phyloP scores from a whole-genome alignment of 2,113 vertebrate species.

The Strigops habroptila region DNA sequence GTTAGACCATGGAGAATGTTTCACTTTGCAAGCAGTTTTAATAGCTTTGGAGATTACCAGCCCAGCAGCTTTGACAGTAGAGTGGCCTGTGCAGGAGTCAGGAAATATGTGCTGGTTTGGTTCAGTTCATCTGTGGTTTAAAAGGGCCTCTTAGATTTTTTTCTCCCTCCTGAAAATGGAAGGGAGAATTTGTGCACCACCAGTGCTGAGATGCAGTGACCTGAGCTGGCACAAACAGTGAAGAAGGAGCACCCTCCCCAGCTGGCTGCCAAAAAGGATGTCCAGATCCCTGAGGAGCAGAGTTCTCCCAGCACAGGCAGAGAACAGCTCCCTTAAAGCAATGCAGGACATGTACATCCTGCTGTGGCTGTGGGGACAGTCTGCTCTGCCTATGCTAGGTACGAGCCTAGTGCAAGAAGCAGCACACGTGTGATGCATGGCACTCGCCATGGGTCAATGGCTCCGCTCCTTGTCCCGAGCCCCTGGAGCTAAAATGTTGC shows the following conservation, averaged over 20 bases:
- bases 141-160: background rate
- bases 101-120: background rate
- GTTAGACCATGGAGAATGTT: background rate
- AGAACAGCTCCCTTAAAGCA: background rate
- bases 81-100: background rate
- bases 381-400: background rate
- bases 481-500: background rate
- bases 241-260: rapidly evolving
- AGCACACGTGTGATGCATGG: background rate
- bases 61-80: background rate
- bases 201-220: background rate
- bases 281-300: background rate
- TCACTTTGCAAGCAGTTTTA: background rate
- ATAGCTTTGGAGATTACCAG: background rate
- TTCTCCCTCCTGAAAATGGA: rapidly evolving
- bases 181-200: background rate
- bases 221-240: background rate
- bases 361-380: background rate
- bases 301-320: background rate
- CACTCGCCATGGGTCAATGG: rapidly evolving
- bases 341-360: rapidly evolving
- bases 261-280: rapidly evolving
- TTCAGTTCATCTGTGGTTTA: background rate
- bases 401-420: rapidly evolving
- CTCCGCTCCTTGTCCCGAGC: background rate